Evolutionary conservation across 2,888 invertebrate genomes (phyloP), one percentile per base, ranked within the genome.

Genomic region (Brachypalpus laphriformis): DNA sequence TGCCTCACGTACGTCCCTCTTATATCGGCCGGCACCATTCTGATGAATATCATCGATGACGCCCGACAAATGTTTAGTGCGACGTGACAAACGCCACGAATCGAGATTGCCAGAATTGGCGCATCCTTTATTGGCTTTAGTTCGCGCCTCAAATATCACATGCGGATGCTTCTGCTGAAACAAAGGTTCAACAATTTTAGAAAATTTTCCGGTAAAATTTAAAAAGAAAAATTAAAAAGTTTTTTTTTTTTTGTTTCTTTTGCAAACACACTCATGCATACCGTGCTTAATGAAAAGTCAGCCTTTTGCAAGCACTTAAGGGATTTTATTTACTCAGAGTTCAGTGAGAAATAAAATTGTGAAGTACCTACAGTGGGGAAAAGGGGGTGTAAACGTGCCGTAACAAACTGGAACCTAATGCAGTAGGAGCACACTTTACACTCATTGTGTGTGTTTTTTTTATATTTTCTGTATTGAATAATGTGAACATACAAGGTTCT

Each of bases 121-220:
- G 92, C 98, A 98, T 68, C 97, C 97, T 93, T 97, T 97, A 93
- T 96, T 96, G 88, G 96, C 95, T 92, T 97, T 97, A 80, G 97
- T 96, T 88, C 97, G 95, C 90, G 98, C 97, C 93, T 98, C 97
- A 94, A 98, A 98, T 92, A 98, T 97, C 92, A 98, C 96, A 94
- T 98, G 98, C 90, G 98, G 98, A 95, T 98, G 98, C 93, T 97
- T 97, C 96, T 97, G 96, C 96, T 97, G 95, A 93, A 95, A 94
- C 94, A 94, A 94, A 89, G 76, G 74, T 76, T 66, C 65, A 83
- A 42, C 68, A 74, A 80, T 81, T 25, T 81, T 76, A 81, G 75
- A 87, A 85, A 75, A 75, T 81, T 83, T 56, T 77, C 86, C 80
- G 28, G 56, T 22, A 4, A 0, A 18, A n/a, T 49, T 14, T 11